These are phyloP conservation scores for Cepaea nemoralis DNA, from an alignment of 1,140 invertebrate genomes.

Conservation along the genomic window DNA sequence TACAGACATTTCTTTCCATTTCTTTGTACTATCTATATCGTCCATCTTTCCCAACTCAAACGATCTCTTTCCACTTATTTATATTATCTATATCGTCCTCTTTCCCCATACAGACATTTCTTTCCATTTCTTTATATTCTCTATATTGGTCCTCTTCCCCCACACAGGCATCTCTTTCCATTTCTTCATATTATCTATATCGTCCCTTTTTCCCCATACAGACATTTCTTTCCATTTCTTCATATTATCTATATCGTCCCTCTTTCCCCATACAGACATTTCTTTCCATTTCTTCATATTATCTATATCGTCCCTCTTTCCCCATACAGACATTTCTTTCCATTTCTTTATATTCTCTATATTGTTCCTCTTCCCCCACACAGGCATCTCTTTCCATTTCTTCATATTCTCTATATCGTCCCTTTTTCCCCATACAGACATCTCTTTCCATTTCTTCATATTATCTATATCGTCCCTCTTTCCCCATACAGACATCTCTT, in stretches of 20 bases:
- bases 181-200: too few relatives aligned
- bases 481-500: too few relatives aligned
- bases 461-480: not conserved
- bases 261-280: too few relatives aligned
- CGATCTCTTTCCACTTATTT: conserved; percentile 21
- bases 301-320: not conserved
- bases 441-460: conserved; percentile 16
- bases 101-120: conserved; percentile 8
- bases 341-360: not conserved
- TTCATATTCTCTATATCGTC: too few relatives aligned
- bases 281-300: not conserved
- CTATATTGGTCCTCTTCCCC: too few relatives aligned
- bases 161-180: too few relatives aligned
- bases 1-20: conserved; percentile 13
- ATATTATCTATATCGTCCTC: not conserved
- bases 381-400: too few relatives aligned
- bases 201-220: not conserved
- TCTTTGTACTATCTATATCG: not conserved
- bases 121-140: not conserved
- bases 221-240: conserved; percentile 19
- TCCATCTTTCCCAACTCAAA: too few relatives aligned
- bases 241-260: not conserved
- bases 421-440: not conserved
- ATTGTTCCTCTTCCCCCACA: too few relatives aligned
- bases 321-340: conserved; percentile 9